Evolutionary conservation across 2,113 vertebrate genomes (phyloP).

Genomic region (Orthonyx spaldingii): DNA sequence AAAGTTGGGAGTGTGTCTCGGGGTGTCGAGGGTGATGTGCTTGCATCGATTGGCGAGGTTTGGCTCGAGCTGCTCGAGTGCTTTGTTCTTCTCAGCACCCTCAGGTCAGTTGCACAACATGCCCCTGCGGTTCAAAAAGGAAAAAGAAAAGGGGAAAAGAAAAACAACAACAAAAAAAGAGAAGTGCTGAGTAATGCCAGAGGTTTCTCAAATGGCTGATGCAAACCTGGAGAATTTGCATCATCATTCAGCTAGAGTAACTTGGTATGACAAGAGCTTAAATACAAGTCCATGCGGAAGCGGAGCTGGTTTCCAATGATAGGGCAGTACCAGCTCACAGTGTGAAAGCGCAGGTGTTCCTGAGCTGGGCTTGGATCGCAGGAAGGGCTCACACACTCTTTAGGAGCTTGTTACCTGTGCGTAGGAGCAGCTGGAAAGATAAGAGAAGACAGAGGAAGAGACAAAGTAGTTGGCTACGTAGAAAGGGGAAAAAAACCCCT

Average conservation of each 20-base stretch:
- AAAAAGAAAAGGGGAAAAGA: neutral
- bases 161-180: neutral
- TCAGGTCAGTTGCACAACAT: slow-evolving; percentile 67
- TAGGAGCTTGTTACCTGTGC: slow-evolving; percentile 37
- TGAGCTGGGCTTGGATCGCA: neutral
- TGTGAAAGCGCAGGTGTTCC: slow-evolving; percentile 66
- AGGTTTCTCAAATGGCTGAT: slow-evolving; percentile 75
- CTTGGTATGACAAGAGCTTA: slow-evolving; percentile 77
- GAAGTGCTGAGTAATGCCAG: slow-evolving; percentile 77
- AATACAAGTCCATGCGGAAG: slow-evolving; percentile 75
- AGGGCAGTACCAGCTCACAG: slow-evolving; percentile 50
- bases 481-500: neutral
- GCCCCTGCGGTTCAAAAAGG: slow-evolving; percentile 9
- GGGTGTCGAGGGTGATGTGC: slow-evolving; percentile 6
- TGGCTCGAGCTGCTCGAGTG: slow-evolving; percentile 1
- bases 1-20: slow-evolving; percentile 35
- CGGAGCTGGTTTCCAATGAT: slow-evolving; percentile 68
- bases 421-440: slow-evolving; percentile 1
- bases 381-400: neutral
- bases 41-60: slow-evolving; percentile 39
- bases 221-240: slow-evolving; percentile 86
- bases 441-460: neutral
- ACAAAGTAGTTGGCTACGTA: neutral
- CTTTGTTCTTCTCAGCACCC: slow-evolving; percentile 66
- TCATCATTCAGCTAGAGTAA: slow-evolving; percentile 77